A percentile compares a stretch with the other conserved stretches of the same genome.
Conservation (phyloP, 2,888 invertebrate genomes). For the Smittia aterrima region DNA sequence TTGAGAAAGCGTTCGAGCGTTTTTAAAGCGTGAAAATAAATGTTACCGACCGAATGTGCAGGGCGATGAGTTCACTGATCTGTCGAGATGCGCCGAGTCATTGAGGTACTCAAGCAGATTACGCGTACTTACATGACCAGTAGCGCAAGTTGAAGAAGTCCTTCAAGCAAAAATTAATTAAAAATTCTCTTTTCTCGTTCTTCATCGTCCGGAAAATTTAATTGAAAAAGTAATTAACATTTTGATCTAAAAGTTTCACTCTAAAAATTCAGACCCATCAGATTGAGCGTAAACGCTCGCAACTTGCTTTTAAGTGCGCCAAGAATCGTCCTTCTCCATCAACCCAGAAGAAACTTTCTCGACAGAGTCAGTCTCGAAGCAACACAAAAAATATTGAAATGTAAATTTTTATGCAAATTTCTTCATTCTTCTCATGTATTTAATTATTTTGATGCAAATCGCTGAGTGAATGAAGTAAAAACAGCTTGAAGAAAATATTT, state of each 20-base stretch:
- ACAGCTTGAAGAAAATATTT: background rate
- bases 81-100: background rate
- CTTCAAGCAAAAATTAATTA: background rate
- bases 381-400: background rate
- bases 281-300: background rate
- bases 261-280: background rate
- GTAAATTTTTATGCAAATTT: slow-evolving; percentile 21
- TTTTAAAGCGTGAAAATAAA: slow-evolving; percentile 3
- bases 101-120: background rate
- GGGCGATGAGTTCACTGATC: background rate
- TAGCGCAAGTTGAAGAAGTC: background rate
- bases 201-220: background rate
- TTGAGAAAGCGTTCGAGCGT: slow-evolving; percentile 1
- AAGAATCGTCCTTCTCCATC: background rate
- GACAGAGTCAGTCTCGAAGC: background rate
- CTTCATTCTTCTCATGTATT: background rate
- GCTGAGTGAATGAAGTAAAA: background rate
- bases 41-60: slow-evolving; percentile 1
- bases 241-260: background rate
- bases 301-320: background rate
- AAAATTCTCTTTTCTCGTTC: background rate
- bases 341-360: background rate
- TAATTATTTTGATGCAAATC: slow-evolving; percentile 24
- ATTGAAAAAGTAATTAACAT: background rate
- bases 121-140: background rate